Evolutionary conservation across 2,888 invertebrate species (phyloP).

Genomic region (Penaeus monodon): DNA sequence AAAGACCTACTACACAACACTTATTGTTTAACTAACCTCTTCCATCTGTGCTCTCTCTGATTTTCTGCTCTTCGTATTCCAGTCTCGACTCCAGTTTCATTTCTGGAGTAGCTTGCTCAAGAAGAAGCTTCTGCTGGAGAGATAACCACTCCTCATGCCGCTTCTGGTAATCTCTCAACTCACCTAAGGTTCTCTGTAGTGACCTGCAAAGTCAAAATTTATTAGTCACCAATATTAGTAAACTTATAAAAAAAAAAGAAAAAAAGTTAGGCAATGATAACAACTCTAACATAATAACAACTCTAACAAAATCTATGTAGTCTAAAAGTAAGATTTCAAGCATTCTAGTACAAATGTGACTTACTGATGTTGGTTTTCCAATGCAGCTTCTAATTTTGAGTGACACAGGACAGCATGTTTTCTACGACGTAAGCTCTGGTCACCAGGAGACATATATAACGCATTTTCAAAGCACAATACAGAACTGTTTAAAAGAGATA

Average conservation of each 20-base stretch:
- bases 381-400: constrained; percentile 76
- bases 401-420: constrained; percentile 80
- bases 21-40: constrained; percentile 66
- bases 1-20: no score
- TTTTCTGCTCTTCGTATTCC: constrained; percentile 70
- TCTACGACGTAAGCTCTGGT: constrained; percentile 76
- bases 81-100: constrained; percentile 69
- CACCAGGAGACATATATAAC: constrained; percentile 76
- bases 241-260: neutral
- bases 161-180: constrained; percentile 77
- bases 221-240: constrained; percentile 2
- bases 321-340: constrained; percentile 18
- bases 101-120: constrained; percentile 73
- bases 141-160: constrained; percentile 76
- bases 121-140: constrained; percentile 75
- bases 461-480: constrained; percentile 78
- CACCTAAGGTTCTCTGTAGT: constrained; percentile 76
- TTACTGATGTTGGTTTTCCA: constrained; percentile 79
- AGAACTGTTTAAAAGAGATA: constrained; percentile 71
- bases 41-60: constrained; percentile 68
- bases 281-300: neutral
- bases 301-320: neutral
- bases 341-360: constrained; percentile 65
- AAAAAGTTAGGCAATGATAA: constrained; percentile 7
- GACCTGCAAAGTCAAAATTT: constrained; percentile 70